Conservation (phyloP, 1,140 invertebrate species). For the Sogatella furcifera region DNA sequence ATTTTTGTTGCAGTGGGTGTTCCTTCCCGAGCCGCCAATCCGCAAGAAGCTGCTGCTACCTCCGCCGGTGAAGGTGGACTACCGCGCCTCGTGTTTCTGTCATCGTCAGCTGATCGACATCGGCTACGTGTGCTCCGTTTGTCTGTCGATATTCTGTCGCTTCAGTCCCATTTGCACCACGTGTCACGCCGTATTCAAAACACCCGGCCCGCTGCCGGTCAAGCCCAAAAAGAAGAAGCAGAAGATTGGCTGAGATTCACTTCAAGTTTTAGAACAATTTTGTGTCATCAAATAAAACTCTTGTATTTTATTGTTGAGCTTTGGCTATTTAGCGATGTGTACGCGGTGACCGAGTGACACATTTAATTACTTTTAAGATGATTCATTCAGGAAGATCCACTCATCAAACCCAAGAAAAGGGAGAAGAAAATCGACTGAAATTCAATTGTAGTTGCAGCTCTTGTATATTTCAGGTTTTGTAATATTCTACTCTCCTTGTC, state of each 20-base stretch:
- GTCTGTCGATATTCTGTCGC: slow-evolving; percentile 94
- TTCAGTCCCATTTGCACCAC: slow-evolving; percentile 96
- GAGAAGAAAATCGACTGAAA: too few relatives aligned
- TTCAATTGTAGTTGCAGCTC: too few relatives aligned
- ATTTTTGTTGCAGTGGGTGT: slow-evolving; percentile 78
- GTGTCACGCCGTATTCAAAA: slow-evolving; percentile 82
- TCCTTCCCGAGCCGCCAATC: slow-evolving; percentile 71
- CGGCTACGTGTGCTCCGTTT: slow-evolving; percentile 95
- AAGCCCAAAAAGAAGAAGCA: slow-evolving; percentile 63
- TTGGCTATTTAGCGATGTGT: too few relatives aligned
- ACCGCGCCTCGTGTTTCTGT: slow-evolving; percentile 94
- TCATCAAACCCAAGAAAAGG: too few relatives aligned
- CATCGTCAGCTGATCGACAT: slow-evolving; percentile 93
- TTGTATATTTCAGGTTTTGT: too few relatives aligned
- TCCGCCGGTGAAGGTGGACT: slow-evolving; percentile 83
- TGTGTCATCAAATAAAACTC: too few relatives aligned
- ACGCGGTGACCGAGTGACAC: too few relatives aligned
- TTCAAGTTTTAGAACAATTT: too few relatives aligned
- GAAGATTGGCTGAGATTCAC: slow-evolving; percentile 9
- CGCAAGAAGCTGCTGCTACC: slow-evolving; percentile 79
- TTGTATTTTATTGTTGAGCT: too few relatives aligned
- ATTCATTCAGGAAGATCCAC: too few relatives aligned
- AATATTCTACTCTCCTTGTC: too few relatives aligned
- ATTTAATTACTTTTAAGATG: too few relatives aligned
- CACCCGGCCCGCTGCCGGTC: slow-evolving; percentile 53